Percentiles rank a stretch among this genome's conserved stretches.
Evolutionary conservation across 1,140 invertebrate genomes (phyloP).

Genomic region (Neelides sp.): DNA sequence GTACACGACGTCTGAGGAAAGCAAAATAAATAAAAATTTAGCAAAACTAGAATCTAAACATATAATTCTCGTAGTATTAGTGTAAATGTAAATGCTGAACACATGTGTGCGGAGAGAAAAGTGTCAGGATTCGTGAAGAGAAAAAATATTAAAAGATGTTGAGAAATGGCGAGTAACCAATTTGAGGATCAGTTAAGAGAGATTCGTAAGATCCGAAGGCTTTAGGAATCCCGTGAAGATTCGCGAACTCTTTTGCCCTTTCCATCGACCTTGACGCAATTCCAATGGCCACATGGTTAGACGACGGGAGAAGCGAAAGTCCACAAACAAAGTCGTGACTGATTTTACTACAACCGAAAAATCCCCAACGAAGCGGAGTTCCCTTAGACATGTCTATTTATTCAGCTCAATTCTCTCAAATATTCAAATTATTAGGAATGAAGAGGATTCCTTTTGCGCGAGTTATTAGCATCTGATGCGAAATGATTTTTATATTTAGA

Average conservation of each 20-base stretch:
- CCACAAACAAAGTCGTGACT: conserved; percentile 65
- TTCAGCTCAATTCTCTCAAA: too few species aligned
- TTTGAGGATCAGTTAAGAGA: conserved; percentile 55
- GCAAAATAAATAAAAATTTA: neutral
- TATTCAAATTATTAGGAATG: too few species aligned
- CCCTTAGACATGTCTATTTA: too few species aligned
- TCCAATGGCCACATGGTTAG: conserved; percentile 55
- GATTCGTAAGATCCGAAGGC: conserved; percentile 61
- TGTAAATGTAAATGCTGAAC: neutral
- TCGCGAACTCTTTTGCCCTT: conserved; percentile 58
- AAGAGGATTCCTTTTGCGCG: too few species aligned
- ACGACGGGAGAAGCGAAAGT: conserved; percentile 46
- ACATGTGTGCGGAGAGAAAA: conserved; percentile 1
- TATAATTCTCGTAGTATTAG: conserved; percentile 1
- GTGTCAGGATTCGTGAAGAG: neutral
- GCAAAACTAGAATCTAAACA: neutral
- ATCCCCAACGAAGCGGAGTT: conserved; percentile 22
- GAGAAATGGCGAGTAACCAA: conserved; percentile 35
- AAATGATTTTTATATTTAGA: too few species aligned
- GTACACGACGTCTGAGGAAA: conserved; percentile 59
- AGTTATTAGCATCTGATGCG: too few species aligned
- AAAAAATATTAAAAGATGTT: conserved; percentile 30
- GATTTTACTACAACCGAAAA: conserved; percentile 37
- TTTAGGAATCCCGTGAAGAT: conserved; percentile 50
- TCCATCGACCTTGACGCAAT: conserved; percentile 57